These are phyloP conservation scores for Morone saxatilis DNA, from an alignment of 2,113 vertebrate species.

Conservation along the genomic window DNA sequence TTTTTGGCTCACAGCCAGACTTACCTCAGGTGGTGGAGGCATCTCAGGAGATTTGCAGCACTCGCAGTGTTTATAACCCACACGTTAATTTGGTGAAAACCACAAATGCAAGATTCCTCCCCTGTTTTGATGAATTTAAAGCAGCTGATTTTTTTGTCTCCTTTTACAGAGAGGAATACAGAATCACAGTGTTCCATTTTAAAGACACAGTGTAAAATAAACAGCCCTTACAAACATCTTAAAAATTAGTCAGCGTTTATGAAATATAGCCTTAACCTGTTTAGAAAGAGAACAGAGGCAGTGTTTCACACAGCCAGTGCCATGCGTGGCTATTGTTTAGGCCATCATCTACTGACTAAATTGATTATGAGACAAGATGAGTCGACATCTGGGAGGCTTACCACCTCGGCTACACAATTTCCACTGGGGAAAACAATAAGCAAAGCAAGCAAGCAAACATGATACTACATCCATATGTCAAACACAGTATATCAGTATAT, in stretches of 20 bases:
- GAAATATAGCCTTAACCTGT: neutral
- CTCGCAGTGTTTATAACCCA: slow-evolving; percentile 24
- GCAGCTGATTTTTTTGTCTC: neutral
- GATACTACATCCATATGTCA: neutral
- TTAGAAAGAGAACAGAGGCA: too few species aligned
- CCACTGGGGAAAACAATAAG: neutral
- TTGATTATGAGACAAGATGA: slow-evolving; percentile 15
- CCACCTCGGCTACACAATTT: neutral
- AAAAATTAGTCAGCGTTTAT: neutral
- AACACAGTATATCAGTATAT: neutral
- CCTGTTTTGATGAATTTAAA: slow-evolving; percentile 4
- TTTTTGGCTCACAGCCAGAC: slow-evolving; percentile 13
- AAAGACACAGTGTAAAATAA: neutral
- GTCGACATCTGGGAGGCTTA: slow-evolving; percentile 4
- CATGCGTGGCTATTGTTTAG: neutral
- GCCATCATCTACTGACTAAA: neutral
- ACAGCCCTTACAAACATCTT: neutral
- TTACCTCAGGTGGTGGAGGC: slow-evolving; percentile 26
- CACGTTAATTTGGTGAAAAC: slow-evolving; percentile 21
- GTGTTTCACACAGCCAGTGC: neutral
- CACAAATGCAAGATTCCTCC: neutral
- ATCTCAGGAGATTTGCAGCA: slow-evolving; percentile 20
- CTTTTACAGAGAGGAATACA: neutral
- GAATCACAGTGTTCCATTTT: neutral
- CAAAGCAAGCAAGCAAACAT: neutral